Evolutionary conservation across 2,797 vertebrate species (phyloP), one percentile per base, ranked within the genome.

Genomic region (Benthosema pterotum): DNA sequence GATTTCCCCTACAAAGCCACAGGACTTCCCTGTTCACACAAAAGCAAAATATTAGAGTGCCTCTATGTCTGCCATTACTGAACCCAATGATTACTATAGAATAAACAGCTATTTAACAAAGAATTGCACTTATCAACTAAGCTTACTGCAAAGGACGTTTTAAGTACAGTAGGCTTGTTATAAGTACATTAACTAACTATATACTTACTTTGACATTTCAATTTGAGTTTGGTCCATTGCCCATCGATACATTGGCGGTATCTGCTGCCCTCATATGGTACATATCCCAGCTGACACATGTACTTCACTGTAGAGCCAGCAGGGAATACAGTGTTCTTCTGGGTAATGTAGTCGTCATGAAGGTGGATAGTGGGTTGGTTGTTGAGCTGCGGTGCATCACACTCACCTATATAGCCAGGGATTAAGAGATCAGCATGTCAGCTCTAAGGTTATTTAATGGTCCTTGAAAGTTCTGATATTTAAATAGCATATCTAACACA

Each of bases 1-100:
- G 15, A 93, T 66, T 57, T 92, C 89, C 51, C 90, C 91, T 3
- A 75, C 88, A 52, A 88, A 82, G 42, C 92, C 91, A 52, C 92
- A 93, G 4, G 4, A 3, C 51, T 48, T 88, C 9, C 61, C 91
- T 92, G 28, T 57, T n/a, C 1, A 2, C 12, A 16, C 2, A 5
- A 1, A 3, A 42, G 19, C 18, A 19, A 45, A 22, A 17, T 11
- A n/a, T 18, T 48, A n/a, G n/a, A n/a, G n/a, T n/a, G n/a, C n/a
- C n/a, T n/a, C n/a, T n/a, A n/a, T n/a, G n/a, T n/a, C 22, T 22
- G 22, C 22, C 22, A 22, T 22, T 22, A 22, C 22, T 22, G 22
- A 22, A 22, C 22, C 2, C 4, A n/a, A n/a, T 1, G 22, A 25
- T 25, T 25, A 25, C 22, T 25, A 25, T 25, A 25, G 22, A 25